Evolutionary conservation across 2,113 vertebrate genomes (phyloP).

Genomic region (Geococcyx californianus): DNA sequence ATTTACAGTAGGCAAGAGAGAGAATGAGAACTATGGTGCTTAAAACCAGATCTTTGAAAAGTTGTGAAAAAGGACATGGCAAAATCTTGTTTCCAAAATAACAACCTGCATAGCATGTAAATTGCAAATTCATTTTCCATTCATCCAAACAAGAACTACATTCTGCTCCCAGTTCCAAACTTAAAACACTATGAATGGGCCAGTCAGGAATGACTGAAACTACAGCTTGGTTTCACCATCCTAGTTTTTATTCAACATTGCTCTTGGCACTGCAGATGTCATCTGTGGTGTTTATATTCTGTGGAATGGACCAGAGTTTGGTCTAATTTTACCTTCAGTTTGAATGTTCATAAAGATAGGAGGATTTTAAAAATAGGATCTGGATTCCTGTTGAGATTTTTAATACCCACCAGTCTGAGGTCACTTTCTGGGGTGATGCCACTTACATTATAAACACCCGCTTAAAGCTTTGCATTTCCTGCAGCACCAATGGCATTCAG

Average conservation of each 20-base stretch:
- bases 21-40: background rate
- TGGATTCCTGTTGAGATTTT: background rate
- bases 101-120: background rate
- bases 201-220: background rate
- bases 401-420: background rate
- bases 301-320: background rate
- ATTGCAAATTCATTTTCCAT: background rate
- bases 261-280: background rate
- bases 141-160: background rate
- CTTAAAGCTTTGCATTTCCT: too few relatives aligned
- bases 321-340: background rate
- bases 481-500: too few relatives aligned
- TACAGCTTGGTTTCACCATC: background rate
- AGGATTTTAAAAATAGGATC: conserved; percentile 9
- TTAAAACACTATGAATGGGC: background rate
- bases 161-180: background rate
- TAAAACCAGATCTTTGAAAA: conserved; percentile 14
- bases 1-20: background rate
- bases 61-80: background rate
- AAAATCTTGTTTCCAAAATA: background rate
- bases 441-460: too few relatives aligned
- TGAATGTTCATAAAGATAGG: background rate
- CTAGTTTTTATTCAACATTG: background rate
- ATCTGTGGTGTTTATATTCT: background rate
- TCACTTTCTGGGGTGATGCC: too few relatives aligned